These are phyloP conservation scores for Fragum sueziense DNA, from an alignment of 2,888 invertebrate genomes.

Conservation along the genomic window DNA sequence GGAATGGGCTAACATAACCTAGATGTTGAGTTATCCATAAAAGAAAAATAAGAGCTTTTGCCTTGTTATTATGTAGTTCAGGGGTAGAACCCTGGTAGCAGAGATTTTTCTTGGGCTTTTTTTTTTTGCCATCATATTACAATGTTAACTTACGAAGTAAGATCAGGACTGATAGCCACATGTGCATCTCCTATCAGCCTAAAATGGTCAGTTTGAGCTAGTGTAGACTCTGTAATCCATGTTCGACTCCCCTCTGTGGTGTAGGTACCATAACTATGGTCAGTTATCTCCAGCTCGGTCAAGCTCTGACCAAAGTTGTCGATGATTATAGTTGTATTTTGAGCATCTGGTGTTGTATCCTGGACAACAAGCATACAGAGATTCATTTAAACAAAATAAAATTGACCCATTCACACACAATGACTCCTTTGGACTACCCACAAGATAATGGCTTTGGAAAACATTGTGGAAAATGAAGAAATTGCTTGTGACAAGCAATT, in stretches of 20 bases:
- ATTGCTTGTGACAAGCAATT: background rate
- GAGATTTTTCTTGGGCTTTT: too few species aligned
- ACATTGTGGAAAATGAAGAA: too few species aligned
- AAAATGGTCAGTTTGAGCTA: slow-evolving; percentile 58
- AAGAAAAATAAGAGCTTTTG: too few species aligned
- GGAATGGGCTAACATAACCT: too few species aligned
- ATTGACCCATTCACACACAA: too few species aligned
- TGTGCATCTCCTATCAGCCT: slow-evolving; percentile 63
- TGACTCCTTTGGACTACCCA: too few species aligned
- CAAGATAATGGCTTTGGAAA: too few species aligned
- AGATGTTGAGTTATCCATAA: too few species aligned
- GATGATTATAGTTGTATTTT: slow-evolving; percentile 70
- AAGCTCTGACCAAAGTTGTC: slow-evolving; percentile 61
- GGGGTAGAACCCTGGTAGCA: too few species aligned
- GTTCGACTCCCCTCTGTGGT: slow-evolving; percentile 62
- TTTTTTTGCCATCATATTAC: background rate
- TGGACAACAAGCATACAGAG: too few species aligned
- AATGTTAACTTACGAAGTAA: slow-evolving; percentile 52
- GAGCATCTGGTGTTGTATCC: slow-evolving; percentile 63
- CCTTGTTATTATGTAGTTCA: too few species aligned
- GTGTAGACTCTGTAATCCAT: slow-evolving; percentile 61
- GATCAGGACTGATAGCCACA: slow-evolving; percentile 64
- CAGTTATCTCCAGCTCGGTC: slow-evolving; percentile 38
- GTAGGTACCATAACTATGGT: slow-evolving; percentile 42
- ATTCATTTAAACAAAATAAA: too few species aligned